Conservation (phyloP, 2,888 invertebrate species). For the Hydraecia micacea region DNA sequence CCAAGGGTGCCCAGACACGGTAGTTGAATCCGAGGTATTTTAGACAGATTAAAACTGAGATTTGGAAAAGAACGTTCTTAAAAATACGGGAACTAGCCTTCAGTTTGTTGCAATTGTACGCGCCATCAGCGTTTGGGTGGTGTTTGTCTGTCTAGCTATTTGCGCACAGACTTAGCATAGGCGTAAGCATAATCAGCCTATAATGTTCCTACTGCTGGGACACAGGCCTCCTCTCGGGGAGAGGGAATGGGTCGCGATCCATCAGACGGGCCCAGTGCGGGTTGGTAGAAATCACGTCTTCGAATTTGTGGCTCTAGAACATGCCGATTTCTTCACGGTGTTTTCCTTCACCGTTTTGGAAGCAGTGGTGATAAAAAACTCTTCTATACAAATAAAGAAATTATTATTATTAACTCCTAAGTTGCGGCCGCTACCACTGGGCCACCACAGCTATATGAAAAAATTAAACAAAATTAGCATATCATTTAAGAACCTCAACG, state of each 20-base stretch:
- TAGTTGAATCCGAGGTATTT: background rate
- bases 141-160: background rate
- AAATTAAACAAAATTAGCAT: background rate
- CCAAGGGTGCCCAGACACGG: too few species aligned
- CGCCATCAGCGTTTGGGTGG: background rate
- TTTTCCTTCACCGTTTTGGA: background rate
- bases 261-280: background rate
- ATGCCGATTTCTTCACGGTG: background rate
- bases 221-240: background rate
- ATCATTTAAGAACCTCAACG: slow-evolving; percentile 30
- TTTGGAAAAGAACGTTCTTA: background rate
- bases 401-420: too few species aligned
- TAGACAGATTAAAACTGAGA: background rate
- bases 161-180: background rate
- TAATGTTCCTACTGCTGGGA: background rate
- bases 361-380: background rate
- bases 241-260: background rate
- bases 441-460: background rate
- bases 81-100: background rate
- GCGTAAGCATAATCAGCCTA: background rate
- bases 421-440: background rate
- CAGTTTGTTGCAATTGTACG: background rate
- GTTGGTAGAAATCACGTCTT: background rate
- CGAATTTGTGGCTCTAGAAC: background rate
- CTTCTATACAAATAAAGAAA: too few species aligned